Conservation (phyloP, 2,113 vertebrate species). For the Rynchops niger region DNA sequence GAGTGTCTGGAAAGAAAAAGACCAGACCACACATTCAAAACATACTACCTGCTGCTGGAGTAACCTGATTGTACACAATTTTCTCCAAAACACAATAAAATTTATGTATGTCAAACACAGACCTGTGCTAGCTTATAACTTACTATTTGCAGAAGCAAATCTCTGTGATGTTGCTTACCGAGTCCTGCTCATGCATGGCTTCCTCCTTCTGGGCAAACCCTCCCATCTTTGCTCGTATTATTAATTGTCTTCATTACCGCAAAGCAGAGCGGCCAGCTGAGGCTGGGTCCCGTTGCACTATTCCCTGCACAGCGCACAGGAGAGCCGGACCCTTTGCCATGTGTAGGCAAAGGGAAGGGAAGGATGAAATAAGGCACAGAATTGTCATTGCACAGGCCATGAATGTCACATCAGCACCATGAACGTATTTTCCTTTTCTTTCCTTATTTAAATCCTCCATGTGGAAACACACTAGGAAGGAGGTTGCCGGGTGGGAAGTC, state of each 20-base stretch:
- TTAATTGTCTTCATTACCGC: not conserved
- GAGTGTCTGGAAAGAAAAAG: not conserved
- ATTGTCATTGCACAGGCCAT: not conserved
- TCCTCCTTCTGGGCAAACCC: not conserved
- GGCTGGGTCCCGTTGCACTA: not conserved
- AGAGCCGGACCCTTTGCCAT: not conserved
- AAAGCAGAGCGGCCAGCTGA: not conserved
- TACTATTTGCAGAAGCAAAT: not conserved
- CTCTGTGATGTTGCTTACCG: not conserved
- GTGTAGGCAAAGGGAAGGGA: not conserved
- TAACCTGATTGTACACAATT: not conserved
- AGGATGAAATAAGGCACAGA: not conserved
- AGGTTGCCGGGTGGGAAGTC: not conserved
- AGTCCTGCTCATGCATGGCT: not conserved
- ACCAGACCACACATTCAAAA: not conserved
- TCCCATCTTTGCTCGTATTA: not conserved
- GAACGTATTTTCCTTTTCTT: not conserved
- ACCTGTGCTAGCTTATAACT: not conserved
- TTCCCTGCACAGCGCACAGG: not conserved
- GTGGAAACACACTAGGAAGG: not conserved
- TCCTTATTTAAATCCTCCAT: not conserved
- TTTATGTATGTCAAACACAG: not conserved
- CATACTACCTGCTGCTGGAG: not conserved
- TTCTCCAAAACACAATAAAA: constrained; percentile 52
- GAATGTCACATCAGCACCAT: not conserved